phyloP scores from a whole-genome alignment of 53 echinoderm and acorn worm species.

The Luidia sarsii region DNA sequence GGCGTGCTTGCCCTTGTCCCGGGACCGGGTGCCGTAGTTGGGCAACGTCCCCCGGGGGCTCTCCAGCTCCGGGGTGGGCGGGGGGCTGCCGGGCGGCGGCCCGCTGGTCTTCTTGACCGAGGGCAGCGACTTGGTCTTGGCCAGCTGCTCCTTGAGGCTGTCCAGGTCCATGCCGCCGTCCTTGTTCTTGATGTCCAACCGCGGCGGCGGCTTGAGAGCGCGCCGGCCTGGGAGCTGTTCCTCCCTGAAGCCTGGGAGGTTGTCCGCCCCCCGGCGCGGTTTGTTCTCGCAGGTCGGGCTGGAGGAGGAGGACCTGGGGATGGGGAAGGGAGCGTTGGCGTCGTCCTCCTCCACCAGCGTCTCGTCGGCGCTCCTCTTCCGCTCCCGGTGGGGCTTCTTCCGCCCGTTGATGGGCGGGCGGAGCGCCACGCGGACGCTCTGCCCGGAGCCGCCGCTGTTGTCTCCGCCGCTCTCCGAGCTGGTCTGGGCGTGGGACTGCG shows the following conservation, averaged over 20 bases:
- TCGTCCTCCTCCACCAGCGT: conserved; percentile 22
- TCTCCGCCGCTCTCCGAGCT: conserved; percentile 56
- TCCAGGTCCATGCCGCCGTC: conserved; percentile 27
- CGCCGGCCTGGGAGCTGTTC: conserved; percentile 35
- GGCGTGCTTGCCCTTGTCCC: conserved; percentile 38
- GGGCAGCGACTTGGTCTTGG: conserved; percentile 81
- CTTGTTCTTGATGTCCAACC: conserved; percentile 56
- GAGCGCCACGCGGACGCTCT: conserved; percentile 39
- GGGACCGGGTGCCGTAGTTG: conserved; percentile 43
- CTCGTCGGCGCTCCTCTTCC: conserved; percentile 59
- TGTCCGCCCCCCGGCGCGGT: conserved; percentile 26
- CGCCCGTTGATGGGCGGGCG: conserved; percentile 51
- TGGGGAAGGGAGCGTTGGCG: conserved; percentile 49
- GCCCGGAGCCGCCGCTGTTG: conserved; percentile 47
- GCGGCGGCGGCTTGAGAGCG: conserved; percentile 72
- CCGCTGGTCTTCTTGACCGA: conserved; percentile 42
- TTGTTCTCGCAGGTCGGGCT: conserved; percentile 69
- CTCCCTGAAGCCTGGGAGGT: conserved; percentile 53
- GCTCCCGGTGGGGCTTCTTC: conserved; percentile 50
- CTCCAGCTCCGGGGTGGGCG: conserved; percentile 18
- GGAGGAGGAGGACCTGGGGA: conserved; percentile 56
- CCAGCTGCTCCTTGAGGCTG: conserved; percentile 62
- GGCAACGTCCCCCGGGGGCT: conserved; percentile 36
- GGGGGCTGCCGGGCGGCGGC: conserved; percentile 21
- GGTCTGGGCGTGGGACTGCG: conserved; percentile 27